Percentiles rank a stretch among this genome's conserved stretches.
Conservation (phyloP, 1,140 invertebrate genomes). For the Andricus grossulariae region DNA sequence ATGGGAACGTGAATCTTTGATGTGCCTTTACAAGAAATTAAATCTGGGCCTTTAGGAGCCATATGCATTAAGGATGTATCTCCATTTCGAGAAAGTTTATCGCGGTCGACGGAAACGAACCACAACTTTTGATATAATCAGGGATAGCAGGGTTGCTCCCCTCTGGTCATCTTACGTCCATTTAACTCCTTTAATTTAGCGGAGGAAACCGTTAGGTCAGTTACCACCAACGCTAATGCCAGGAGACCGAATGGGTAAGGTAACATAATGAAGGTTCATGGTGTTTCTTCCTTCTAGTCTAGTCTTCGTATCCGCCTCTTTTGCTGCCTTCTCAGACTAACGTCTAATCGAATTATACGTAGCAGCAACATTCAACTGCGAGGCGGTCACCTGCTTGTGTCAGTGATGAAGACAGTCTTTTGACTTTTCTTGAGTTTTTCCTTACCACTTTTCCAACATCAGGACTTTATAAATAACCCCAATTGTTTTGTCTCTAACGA, state of each 20-base stretch:
- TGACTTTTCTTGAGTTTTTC: slow-evolving; percentile 54
- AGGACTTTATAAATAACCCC: neutral
- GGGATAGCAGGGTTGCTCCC: slow-evolving; percentile 48
- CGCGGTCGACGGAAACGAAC: slow-evolving; percentile 36
- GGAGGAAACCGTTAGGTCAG: slow-evolving; percentile 68
- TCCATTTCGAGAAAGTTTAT: slow-evolving; percentile 29
- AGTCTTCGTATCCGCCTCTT: slow-evolving; percentile 51
- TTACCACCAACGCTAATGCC: slow-evolving; percentile 70
- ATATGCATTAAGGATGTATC: slow-evolving; percentile 24
- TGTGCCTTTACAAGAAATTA: slow-evolving; percentile 29
- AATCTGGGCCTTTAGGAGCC: slow-evolving; percentile 22
- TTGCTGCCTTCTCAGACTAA: slow-evolving; percentile 61
- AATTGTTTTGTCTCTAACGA: slow-evolving; percentile 7
- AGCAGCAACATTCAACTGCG: slow-evolving; percentile 59
- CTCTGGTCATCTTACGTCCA: slow-evolving; percentile 65
- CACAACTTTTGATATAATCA: slow-evolving; percentile 63
- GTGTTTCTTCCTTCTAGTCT: slow-evolving; percentile 62
- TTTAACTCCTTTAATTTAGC: slow-evolving; percentile 72
- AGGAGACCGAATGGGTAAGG: slow-evolving; percentile 60
- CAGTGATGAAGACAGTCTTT: slow-evolving; percentile 61
- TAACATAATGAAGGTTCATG: slow-evolving; percentile 75
- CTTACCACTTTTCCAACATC: slow-evolving; percentile 48
- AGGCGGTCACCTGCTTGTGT: slow-evolving; percentile 49
- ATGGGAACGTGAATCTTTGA: slow-evolving; percentile 23
- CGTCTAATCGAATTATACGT: slow-evolving; percentile 73